Evolutionary conservation across 2,888 invertebrate species (phyloP), one percentile per base, ranked within the genome.

Genomic region (Unio delphinus): DNA sequence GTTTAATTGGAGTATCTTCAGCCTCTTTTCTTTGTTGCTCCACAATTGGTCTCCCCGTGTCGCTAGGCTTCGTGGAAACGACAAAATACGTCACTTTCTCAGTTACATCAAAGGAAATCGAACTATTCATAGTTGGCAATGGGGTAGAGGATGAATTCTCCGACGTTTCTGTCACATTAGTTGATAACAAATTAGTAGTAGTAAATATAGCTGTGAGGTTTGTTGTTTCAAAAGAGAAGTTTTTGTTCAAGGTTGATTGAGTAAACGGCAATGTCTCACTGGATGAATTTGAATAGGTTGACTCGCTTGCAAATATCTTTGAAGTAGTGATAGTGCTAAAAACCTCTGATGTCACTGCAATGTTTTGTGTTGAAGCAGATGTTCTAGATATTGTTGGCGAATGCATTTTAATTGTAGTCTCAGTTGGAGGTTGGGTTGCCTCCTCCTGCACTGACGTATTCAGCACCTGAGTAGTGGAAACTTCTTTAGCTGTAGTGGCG

Each of bases 1-100:
- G 79, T 61, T 76, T 77, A 54, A 79, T 54, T 6, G 79, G 78
- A 20, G 74, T 73, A 54, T 78, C 72, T 55, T 58, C 67, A n/a
- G 75, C 73, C n/a, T 78, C 73, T 30, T 73, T 64, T 56, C 45
- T 45, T 45, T 45, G 45, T 45, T 45, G 45, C 3, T 11, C 45
- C 45, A 45, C 45, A 45, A 45, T 3, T 15, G 15, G 17, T 55
- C 7, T 54, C n/a, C 45, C 54, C n/a, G 64, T 54, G 30, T 20
- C n/a, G 17, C 34, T 23, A 55, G 64, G 30, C 54, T 55, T 54
- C 55, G 64, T 34, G 23, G 64, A 45, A 45, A 45, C 11, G 8
- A 45, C 45, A 45, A 45, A 45, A 45, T 45, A 45, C 11, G 45
- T 45, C 15, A 45, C 45, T 45, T 45, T 11, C 45, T 45, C 11